Percentiles rank a stretch among this genome's conserved stretches.
Evolutionary conservation across 2,888 invertebrate species (phyloP).

Genomic region (Ptilodon capucinus): DNA sequence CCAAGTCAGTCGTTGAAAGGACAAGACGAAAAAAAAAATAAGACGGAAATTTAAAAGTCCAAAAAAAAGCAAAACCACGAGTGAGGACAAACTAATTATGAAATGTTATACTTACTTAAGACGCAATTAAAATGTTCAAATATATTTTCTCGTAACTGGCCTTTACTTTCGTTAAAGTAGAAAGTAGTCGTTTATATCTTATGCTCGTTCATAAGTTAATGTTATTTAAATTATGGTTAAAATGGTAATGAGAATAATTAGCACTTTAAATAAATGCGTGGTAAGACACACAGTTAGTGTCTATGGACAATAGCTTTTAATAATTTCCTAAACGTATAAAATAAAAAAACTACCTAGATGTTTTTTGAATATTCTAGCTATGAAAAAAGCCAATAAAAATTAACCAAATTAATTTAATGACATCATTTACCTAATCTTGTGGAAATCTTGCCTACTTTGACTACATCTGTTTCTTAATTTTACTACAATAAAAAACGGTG

Average conservation of each 20-base stretch:
- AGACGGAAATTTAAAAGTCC: too few species aligned
- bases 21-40: too few species aligned
- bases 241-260: slow-evolving; percentile 17
- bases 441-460: neutral
- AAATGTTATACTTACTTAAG: slow-evolving; percentile 1
- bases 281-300: neutral
- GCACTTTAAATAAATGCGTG: neutral
- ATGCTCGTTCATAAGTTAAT: slow-evolving; percentile 15
- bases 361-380: neutral
- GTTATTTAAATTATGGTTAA: slow-evolving; percentile 14
- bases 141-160: slow-evolving; percentile 6
- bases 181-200: slow-evolving; percentile 29
- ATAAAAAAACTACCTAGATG: neutral
- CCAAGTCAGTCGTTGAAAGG: too few species aligned
- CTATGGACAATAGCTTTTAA: neutral
- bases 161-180: slow-evolving; percentile 36
- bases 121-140: neutral
- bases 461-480: neutral
- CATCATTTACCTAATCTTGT: neutral
- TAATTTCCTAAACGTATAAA: neutral
- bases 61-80: too few species aligned
- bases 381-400: neutral
- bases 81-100: slow-evolving; percentile 12
- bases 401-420: neutral
- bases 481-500: neutral